Conservation (phyloP, 2,113 vertebrate species). For the Heteronetta atricapilla region DNA sequence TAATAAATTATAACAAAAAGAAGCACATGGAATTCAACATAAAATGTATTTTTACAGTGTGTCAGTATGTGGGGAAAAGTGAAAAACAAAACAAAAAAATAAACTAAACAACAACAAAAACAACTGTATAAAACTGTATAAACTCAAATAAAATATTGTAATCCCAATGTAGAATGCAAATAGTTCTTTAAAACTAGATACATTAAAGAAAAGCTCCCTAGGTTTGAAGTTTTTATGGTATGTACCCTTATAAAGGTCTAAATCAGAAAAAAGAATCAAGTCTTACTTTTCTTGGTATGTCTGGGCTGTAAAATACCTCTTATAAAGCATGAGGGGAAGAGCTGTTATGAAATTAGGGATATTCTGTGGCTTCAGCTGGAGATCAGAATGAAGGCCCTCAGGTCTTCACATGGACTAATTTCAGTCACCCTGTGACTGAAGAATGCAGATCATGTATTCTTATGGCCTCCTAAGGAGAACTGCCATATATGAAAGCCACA, state of each 20-base stretch:
- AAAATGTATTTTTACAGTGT: neutral
- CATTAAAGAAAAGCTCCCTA: neutral
- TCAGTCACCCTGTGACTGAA: neutral
- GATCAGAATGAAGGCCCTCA: neutral
- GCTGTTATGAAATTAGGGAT: neutral
- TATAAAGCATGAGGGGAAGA: neutral
- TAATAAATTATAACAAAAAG: neutral
- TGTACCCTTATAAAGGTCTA: neutral
- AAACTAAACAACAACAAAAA: too few relatives aligned
- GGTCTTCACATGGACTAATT: neutral
- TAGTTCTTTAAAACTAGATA: neutral
- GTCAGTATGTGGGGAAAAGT: neutral
- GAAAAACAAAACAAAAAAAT: neutral
- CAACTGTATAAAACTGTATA: neutral
- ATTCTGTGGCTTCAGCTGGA: neutral
- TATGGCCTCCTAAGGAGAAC: neutral
- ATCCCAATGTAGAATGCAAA: neutral
- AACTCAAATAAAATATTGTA: neutral
- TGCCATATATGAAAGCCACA: accelerated
- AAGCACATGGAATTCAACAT: neutral
- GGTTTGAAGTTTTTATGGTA: neutral
- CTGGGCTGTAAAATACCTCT: accelerated
- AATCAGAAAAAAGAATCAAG: neutral
- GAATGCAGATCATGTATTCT: neutral
- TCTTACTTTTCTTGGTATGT: neutral